Evolutionary conservation across 1,140 invertebrate species (phyloP), one percentile per base, ranked within the genome.

Genomic region (Bombus polaris): DNA sequence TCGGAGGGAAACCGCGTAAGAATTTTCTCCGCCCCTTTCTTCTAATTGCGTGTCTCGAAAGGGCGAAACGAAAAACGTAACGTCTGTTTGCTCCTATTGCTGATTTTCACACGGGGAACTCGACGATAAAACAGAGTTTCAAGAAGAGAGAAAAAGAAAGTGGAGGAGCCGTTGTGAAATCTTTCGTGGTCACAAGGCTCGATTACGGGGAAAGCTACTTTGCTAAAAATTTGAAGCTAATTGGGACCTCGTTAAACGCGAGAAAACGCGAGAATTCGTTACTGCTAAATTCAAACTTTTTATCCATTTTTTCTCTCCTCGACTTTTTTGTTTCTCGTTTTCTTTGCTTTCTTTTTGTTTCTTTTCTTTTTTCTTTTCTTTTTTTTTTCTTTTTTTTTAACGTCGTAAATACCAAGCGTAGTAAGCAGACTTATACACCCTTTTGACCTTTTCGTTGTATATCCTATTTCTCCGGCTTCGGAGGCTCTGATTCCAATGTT

Each of bases 181-280:
- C 84, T 91, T 91, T 91, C 81, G 88, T 91, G 86, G 90, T 89
- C 90, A 91, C 90, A 91, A 66, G 75, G 88, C 88, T 91, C 89
- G 72, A 79, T 28, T 42, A 68, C 39, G 28, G 18, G 18, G 18
- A 39, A 44, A 73, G 44, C 35, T 44, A 59, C 18, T 62, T 53
- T 25, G 35, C 44, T 28, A 68, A 70, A 35, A 77, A 77, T 15
- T 66, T 53, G 3, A 9, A 65, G 57, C 80, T 65, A 74, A 74
- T 75, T 47, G 71, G n/a, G 9, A 28, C 3, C 4, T 53, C 47
- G 47, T 53, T 53, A 53, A 53, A 8, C 1, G 18, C 18, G 5
- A 53, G 47, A 53, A 2, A 22, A 22, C 47, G 47, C 22, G 47
- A 53, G n/a, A 53, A 66, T 62, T 10, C 18, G 62, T 47, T 53